These are phyloP conservation scores for Pinctada fucata DNA, from an alignment of 2,888 invertebrate species.

Conservation along the genomic window DNA sequence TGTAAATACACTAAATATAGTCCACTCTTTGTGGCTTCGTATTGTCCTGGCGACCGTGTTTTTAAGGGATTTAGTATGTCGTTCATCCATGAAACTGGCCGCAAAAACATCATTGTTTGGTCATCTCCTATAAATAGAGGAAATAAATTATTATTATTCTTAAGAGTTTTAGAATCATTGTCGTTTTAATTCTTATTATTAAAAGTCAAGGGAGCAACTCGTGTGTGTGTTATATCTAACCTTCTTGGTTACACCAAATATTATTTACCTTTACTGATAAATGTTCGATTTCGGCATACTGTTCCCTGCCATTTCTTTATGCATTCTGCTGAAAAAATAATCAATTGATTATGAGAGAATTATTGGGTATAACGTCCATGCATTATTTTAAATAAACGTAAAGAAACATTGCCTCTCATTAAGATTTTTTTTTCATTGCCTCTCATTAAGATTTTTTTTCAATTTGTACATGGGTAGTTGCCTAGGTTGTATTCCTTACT, in stretches of 20 bases:
- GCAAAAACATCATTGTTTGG: slow-evolving; percentile 24
- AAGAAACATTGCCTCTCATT: too few species aligned
- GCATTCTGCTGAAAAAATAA: slow-evolving; percentile 17
- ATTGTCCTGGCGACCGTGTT: slow-evolving; percentile 10
- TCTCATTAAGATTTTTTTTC: too few species aligned
- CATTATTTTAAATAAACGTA: too few species aligned
- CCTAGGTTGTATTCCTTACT: background rate
- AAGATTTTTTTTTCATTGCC: too few species aligned
- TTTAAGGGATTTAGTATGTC: slow-evolving; percentile 8
- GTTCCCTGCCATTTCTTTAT: slow-evolving; percentile 26
- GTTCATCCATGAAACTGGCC: slow-evolving; percentile 15
- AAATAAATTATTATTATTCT: background rate
- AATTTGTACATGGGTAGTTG: too few species aligned
- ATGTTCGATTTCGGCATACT: slow-evolving; percentile 32
- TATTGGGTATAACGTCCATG: background rate
- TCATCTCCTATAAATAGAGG: slow-evolving; percentile 2
- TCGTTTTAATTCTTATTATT: too few species aligned
- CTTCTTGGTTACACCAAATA: background rate
- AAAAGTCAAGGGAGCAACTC: too few species aligned
- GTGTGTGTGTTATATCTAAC: too few species aligned
- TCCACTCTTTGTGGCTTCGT: slow-evolving; percentile 22
- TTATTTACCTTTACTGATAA: slow-evolving; percentile 19
- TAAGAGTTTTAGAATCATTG: too few species aligned
- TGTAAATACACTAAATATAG: slow-evolving; percentile 30
- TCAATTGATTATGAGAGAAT: background rate